Percentiles rank a stretch among this genome's conserved stretches.
Conservation (phyloP, 2,797 vertebrate species). For the Hapalemur alaotrensis region DNA sequence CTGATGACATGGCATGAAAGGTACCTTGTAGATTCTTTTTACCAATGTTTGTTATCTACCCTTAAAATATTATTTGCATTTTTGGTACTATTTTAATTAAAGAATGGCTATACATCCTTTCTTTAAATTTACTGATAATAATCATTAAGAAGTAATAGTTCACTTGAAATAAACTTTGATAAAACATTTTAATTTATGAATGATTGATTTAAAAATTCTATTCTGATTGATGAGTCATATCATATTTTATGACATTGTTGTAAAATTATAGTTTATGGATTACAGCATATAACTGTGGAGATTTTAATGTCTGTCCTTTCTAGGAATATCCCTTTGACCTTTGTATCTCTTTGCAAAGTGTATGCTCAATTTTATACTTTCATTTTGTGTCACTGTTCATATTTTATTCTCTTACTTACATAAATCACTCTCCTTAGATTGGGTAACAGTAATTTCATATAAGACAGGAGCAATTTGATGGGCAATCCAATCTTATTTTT, state of each 20-base stretch:
- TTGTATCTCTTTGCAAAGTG: slow-evolving; percentile 31
- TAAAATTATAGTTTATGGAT: slow-evolving; percentile 56
- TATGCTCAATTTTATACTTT: slow-evolving; percentile 8
- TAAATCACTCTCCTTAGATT: slow-evolving; percentile 53
- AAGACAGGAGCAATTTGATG: slow-evolving; percentile 58
- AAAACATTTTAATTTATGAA: slow-evolving; percentile 5
- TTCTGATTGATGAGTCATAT: slow-evolving; percentile 8
- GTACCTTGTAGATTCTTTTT: not conserved
- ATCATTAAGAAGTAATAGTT: not conserved
- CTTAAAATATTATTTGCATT: slow-evolving; percentile 6
- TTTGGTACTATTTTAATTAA: not conserved
- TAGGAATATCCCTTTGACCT: not conserved
- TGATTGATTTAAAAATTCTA: not conserved
- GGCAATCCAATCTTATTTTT: slow-evolving; percentile 53
- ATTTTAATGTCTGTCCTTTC: slow-evolving; percentile 7
- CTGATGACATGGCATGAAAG: not conserved
- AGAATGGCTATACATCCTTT: not conserved
- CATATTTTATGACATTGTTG: not conserved
- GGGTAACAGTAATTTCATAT: not conserved
- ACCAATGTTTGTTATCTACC: not conserved
- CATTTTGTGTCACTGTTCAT: slow-evolving; percentile 26
- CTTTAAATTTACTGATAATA: not conserved
- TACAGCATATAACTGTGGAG: not conserved
- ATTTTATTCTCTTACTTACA: slow-evolving; percentile 58
- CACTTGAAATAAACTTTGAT: not conserved